Evolutionary conservation across 2,797 vertebrate genomes (phyloP), one percentile per base, ranked within the genome.

Genomic region (Sciaenops ocellatus): DNA sequence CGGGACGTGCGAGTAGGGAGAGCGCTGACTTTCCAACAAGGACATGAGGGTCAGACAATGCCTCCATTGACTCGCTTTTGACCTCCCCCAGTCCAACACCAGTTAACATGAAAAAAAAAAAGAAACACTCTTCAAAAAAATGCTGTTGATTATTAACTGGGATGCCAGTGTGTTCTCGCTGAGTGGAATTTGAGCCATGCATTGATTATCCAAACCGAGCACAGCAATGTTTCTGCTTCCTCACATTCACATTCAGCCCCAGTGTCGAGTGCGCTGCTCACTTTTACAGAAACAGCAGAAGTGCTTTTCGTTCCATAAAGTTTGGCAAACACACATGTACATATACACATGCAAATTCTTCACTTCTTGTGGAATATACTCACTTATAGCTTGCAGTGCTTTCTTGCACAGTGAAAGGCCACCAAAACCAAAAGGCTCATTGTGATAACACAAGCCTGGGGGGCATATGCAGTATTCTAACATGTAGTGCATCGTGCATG

Each of bases 111-210:
- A 26, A 46, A 15, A 13, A 74, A 48, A 65, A 57, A 65, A 79
- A 76, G 85, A 84, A 59, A 62, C 69, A 69, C 72, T 78, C 80
- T 80, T 76, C 67, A 71, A 77, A 79, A 66, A 87, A 87, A 85
- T 34, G 84, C 86, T 60, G 91, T 90, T 82, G 88, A 94, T 90
- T 83, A 93, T 94, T 93, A 93, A 94, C 92, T 89, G 87, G 69
- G 82, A 87, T 63, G 80, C 76, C 85, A 89, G 83, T 85, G 87
- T 78, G 81, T 77, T 80, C 76, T 77, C 22, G 52, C 69, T 1
- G 67, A 69, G 83, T 73, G 91, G 84, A 90, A 90, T 92, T 85
- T 83, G 67, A 93, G 80, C 78, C 73, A 82, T 87, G 92, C 87
- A 85, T 86, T 81, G 90, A 91, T 90, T 89, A 88, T 85, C 77